Evolutionary conservation across 2,888 invertebrate genomes (phyloP), one percentile per base, ranked within the genome.

Genomic region (Heliconius hortense): DNA sequence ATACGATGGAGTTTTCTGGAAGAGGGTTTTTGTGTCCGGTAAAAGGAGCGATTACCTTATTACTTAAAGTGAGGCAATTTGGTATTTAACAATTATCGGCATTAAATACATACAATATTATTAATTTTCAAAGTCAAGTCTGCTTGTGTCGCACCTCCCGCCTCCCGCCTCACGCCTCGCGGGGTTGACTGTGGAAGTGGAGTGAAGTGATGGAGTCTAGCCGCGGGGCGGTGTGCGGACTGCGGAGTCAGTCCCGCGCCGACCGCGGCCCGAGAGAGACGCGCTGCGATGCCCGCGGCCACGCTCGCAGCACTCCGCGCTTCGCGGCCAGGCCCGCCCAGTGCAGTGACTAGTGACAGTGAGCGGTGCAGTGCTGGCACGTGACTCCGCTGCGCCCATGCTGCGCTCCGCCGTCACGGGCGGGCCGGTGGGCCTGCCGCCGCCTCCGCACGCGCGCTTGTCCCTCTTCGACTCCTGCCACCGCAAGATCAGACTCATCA

Each of bases 401-500:
- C 81, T 88, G 82, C 88, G 87, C 69, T 94, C 94, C 88, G 92
- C 93, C 88, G 90, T 92, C 91, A 86, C 94, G 90, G 90, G 93
- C 90, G 88, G 87, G 81, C 84, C 85, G 85, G 88, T 88, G 81
- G 89, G 89, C 75, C 83, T 88, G 80, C 89, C 94, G 85, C 90
- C 90, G 83, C 90, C 90, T 85, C 90, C 91, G 79, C 90, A 93
- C 85, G 93, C 95, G 81, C 92, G 96, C 80, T 94, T 95, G 80
- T 96, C 96, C 80, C 94, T 96, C 68, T 95, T 96, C 89, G 96
- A 96, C 91, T 96, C 96, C 84, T 96, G 96, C 89, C 96, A 96
- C 90, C 94, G 96, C 87, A 96, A 96, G 93, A 96, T 96, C 86
- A 94, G 96, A 82, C 94, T 96, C 85, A 95, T 96, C 87, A 95